Evolutionary conservation across 2,888 invertebrate species (phyloP), one percentile per base, ranked within the genome.

Genomic region (Horisme vitalbata): DNA sequence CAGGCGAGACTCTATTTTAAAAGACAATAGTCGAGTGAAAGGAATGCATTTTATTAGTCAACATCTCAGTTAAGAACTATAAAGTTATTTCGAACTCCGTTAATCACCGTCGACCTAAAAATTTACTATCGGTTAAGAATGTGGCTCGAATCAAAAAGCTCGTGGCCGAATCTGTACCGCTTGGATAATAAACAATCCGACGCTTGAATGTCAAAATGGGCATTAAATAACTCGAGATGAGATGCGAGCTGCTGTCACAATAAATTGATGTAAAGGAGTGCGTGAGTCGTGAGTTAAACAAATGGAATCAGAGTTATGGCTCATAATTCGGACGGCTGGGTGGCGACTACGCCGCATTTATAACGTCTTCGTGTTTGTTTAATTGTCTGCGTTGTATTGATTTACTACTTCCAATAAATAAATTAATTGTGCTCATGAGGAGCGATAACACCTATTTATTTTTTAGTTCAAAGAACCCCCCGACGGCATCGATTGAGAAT

Each of bases 231-330:
- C 79, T 79, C 52, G 63, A 61, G 73, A 84, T 80, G 83, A 80
- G 80, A 82, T 72, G 81, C 79, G 78, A 80, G 75, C 81, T 70
- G 64, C 70, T 78, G 84, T 82, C 76, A 73, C 75, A 81, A 74
- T 88, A 89, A 87, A 89, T 88, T 87, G 84, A 81, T 84, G 80
- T 70, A 70, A 80, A 78, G 82, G 70, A 74, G 68, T 70, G 70
- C 67, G 76, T 68, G 52, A 55, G 55, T 47, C 44, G 45, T 34
- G 65, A 62, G 75, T 77, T 75, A 68, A 78, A 79, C 79, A 81
- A 85, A 85, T 84, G 81, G 84, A 84, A 85, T 83, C 84, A 81
- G 83, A 85, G 79, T 88, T 83, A 88, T 84, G 71, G 83, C 76
- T 80, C 81, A 81, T 86, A 83, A 83, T 76, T 73, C 65, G 72